A percentile compares a stretch with the other conserved stretches of the same genome.
These are phyloP conservation scores for Drosophila asahinai DNA, from an alignment of 1,140 invertebrate species.

Conservation along the genomic window DNA sequence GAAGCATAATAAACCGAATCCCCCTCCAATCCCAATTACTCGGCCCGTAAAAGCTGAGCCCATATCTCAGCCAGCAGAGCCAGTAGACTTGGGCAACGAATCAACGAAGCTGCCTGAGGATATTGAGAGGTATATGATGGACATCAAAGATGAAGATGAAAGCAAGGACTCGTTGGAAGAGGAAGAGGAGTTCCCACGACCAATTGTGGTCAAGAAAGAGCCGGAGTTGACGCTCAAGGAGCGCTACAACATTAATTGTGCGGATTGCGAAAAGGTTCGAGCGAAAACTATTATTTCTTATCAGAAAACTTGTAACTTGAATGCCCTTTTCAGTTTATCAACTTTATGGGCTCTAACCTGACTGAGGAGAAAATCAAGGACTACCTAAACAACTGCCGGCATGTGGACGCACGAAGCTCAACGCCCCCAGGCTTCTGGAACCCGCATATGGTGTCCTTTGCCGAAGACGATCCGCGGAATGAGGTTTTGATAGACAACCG, in stretches of 20 bases:
- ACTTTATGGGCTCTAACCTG: conserved; percentile 62
- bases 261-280: conserved; percentile 70
- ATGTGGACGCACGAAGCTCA: conserved; percentile 17
- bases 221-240: conserved; percentile 46
- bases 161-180: conserved; percentile 37
- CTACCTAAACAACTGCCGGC: conserved; percentile 67
- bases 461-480: conserved; percentile 71
- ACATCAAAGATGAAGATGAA: conserved; percentile 34
- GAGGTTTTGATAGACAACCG: conserved; percentile 68
- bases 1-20: conserved; percentile 15
- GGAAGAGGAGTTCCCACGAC: conserved; percentile 43
- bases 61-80: conserved; percentile 34
- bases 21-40: neutral
- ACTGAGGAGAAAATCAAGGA: conserved; percentile 60
- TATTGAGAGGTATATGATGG: conserved; percentile 55
- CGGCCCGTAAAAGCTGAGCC: conserved; percentile 47
- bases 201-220: conserved; percentile 56
- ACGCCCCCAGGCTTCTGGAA: conserved; percentile 81
- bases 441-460: conserved; percentile 71
- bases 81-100: conserved; percentile 52
- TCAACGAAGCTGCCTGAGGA: conserved; percentile 63
- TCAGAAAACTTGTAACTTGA: neutral
- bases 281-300: neutral
- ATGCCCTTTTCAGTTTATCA: conserved; percentile 55
- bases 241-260: conserved; percentile 61